Evolutionary conservation across 2,888 invertebrate species (phyloP), one percentile per base, ranked within the genome.

Genomic region (Thysanoteuthis rhombus): DNA sequence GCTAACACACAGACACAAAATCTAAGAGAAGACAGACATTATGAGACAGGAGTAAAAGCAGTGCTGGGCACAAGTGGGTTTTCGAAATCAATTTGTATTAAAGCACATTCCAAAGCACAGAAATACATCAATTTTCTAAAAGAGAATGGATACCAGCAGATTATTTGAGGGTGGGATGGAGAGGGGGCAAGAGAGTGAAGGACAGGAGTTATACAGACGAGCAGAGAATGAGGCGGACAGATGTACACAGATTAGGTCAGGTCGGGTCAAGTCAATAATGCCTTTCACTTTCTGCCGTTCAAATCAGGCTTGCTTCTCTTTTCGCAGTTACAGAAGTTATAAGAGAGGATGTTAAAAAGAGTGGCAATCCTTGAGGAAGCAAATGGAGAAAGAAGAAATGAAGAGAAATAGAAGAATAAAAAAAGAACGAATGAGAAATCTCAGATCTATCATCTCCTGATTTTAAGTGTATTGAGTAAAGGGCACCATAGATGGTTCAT

Each of bases 71-170:
- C 75, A 75, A 75, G 75, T 75, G 75, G 75, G 75, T 75, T 75
- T 75, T 75, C 75, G n/a, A 75, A 75, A 75, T 75, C 75, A 75
- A 75, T 75, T 75, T 75, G n/a, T n/a, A 75, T 75, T 75, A 75
- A 75, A 75, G 75, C 75, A 75, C 75, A 75, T 75, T 75, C 75
- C 75, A 75, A 75, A 75, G 75, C n/a, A n/a, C 75, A 75, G 75
- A 75, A 75, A 75, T 75, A 75, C 75, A 75, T 75, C 75, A 75
- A 75, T 75, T 75, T 75, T 75, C n/a, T 75, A 32, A 32, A n/a
- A 75, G 75, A 75, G 32, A 75, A 75, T 75, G 75, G 75, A 75
- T 75, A 75, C 32, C 75, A 75, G 75, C 75, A 75, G 75, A 75
- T 75, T 75, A 75, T 75, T 75, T 12, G 10, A 75, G 10, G 75